These are phyloP conservation scores for Sebastes hopkinsi DNA, from an alignment of 2,797 vertebrate genomes.

Conservation along the genomic window DNA sequence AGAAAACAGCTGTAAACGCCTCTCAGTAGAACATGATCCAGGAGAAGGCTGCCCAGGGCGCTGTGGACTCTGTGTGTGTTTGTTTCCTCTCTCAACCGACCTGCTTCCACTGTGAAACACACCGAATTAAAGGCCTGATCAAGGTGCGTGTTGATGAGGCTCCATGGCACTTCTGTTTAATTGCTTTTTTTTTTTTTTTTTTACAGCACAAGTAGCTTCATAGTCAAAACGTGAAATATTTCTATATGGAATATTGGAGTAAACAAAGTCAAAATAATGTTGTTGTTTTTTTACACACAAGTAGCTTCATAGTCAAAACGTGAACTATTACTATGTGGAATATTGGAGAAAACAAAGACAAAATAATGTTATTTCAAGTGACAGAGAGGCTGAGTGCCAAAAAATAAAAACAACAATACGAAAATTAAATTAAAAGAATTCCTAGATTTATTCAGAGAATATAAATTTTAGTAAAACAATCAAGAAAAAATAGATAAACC, in stretches of 20 bases:
- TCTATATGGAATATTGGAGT: not conserved
- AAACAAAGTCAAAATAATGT: not conserved
- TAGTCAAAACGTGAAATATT: not conserved
- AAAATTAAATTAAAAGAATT: not conserved
- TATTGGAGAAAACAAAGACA: not conserved
- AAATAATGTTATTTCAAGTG: not conserved
- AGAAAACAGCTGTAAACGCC: constrained; percentile 77
- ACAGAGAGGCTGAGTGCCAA: not conserved
- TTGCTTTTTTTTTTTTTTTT: too few species aligned
- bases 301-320: not conserved
- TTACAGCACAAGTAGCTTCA: not conserved
- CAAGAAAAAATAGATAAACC: not conserved
- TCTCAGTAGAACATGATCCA: constrained; percentile 64
- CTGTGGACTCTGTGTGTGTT: constrained; percentile 49
- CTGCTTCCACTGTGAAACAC: constrained; percentile 36
- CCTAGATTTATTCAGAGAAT: not conserved
- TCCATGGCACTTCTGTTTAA: not conserved
- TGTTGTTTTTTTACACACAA: not conserved
- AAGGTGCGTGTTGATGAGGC: constrained; percentile 14
- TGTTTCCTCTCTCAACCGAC: constrained; percentile 26
- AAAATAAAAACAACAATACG: not conserved
- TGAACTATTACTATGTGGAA: not conserved
- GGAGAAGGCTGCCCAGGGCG: constrained; percentile 54
- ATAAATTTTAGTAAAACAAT: not conserved
- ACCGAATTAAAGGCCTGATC: not conserved